Evolutionary conservation across 2,797 vertebrate species (phyloP).

Genomic region (Gymnoscopelus microlampas): DNA sequence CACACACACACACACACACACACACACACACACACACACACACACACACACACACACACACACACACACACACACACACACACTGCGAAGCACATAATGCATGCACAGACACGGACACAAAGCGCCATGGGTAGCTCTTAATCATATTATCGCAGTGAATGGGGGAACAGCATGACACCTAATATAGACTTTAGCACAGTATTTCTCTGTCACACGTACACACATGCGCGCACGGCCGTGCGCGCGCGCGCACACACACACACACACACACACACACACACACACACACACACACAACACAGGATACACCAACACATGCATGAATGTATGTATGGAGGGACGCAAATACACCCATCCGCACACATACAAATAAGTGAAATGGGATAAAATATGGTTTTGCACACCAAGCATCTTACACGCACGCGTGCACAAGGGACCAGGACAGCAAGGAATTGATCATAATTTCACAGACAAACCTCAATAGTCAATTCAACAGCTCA

Average conservation of each 20-base stretch:
- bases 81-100: neutral
- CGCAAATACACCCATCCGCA: neutral
- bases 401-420: neutral
- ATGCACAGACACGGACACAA: constrained; percentile 2
- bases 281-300: neutral
- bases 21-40: constrained; percentile 11
- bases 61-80: constrained; percentile 17
- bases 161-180: constrained; percentile 49
- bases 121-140: constrained; percentile 61
- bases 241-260: constrained; percentile 27
- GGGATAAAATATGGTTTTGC: too few relatives aligned
- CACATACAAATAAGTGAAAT: neutral
- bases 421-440: neutral
- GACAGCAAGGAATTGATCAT: constrained; percentile 53
- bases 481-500: constrained; percentile 58
- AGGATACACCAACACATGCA: neutral
- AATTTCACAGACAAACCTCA: constrained; percentile 56
- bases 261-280: constrained; percentile 17
- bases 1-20: neutral
- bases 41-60: constrained; percentile 8
- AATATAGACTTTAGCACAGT: constrained; percentile 46
- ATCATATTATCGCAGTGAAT: constrained; percentile 68
- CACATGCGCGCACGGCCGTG: constrained; percentile 7
- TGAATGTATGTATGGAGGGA: neutral
- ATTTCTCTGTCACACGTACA: constrained; percentile 45